Evolutionary conservation across 35 echinoderm and acorn worm species (phyloP).

Genomic region (Lytechinus variegatus): DNA sequence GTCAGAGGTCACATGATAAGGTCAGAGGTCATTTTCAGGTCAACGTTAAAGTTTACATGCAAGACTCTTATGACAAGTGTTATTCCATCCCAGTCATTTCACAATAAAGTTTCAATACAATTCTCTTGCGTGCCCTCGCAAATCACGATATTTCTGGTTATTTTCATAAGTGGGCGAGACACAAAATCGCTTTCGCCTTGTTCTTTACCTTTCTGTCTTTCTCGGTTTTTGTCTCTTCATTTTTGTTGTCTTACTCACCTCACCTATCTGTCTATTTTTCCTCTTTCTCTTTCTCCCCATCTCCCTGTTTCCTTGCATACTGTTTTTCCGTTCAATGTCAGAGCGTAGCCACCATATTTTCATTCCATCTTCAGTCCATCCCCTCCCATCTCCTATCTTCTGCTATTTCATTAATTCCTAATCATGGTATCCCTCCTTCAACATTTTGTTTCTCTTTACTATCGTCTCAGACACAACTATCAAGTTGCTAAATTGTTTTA

Average conservation of each 20-base stretch:
- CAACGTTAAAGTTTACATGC: too few relatives aligned
- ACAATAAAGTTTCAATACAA: too few relatives aligned
- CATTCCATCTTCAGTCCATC: neutral
- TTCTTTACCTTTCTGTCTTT: too few relatives aligned
- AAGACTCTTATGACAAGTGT: too few relatives aligned
- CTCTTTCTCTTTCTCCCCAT: neutral
- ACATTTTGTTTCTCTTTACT: neutral
- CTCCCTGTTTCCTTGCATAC: neutral
- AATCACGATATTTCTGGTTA: too few relatives aligned
- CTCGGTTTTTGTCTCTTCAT: neutral
- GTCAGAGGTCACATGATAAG: too few relatives aligned
- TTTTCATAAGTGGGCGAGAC: too few relatives aligned
- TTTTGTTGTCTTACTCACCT: neutral
- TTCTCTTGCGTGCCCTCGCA: too few relatives aligned
- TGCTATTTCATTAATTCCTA: neutral
- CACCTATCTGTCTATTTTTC: neutral
- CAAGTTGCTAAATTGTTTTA: neutral
- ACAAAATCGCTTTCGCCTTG: neutral
- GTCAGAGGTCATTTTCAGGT: too few relatives aligned
- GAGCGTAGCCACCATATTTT: neutral
- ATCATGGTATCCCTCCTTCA: neutral
- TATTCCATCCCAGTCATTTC: too few relatives aligned
- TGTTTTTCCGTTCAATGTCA: neutral
- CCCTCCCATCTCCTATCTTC: neutral
- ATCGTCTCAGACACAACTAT: neutral